Conservation (phyloP, 2,888 invertebrate genomes). For the Adineta ricciae region DNA sequence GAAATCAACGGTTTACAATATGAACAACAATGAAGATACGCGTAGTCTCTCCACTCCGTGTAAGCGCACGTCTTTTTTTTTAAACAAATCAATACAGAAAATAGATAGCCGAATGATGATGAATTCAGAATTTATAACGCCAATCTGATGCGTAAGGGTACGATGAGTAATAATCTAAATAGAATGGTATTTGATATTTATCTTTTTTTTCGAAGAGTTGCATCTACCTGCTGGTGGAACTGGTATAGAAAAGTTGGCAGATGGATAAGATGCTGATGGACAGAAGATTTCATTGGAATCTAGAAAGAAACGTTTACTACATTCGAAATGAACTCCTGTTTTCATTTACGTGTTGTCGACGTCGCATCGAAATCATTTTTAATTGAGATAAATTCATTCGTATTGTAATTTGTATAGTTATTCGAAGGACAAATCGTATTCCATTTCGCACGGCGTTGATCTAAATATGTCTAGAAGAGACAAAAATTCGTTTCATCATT, state of each 20-base stretch:
- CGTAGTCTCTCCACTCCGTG: too few relatives aligned
- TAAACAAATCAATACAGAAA: not conserved
- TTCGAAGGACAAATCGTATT: not conserved
- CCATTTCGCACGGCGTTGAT: slow-evolving; percentile 19
- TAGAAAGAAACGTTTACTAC: not conserved
- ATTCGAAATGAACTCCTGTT: not conserved
- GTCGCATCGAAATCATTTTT: not conserved
- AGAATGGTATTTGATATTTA: not conserved
- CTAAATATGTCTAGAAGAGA: not conserved
- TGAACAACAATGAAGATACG: too few relatives aligned
- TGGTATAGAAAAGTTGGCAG: not conserved
- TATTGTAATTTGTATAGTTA: not conserved
- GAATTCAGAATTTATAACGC: not conserved
- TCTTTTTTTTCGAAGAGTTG: not conserved
- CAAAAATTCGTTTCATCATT: too few relatives aligned
- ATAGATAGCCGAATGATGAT: not conserved
- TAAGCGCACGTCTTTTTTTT: too few relatives aligned
- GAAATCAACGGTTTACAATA: too few relatives aligned
- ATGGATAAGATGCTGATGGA: not conserved
- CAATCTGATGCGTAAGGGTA: not conserved
- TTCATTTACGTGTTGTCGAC: not conserved
- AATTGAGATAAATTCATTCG: not conserved
- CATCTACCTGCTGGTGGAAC: not conserved
- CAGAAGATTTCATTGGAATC: not conserved
- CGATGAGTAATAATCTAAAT: not conserved